Evolutionary conservation across 1,140 invertebrate genomes (phyloP), one percentile per base, ranked within the genome.

Genomic region (Forficula auricularia): DNA sequence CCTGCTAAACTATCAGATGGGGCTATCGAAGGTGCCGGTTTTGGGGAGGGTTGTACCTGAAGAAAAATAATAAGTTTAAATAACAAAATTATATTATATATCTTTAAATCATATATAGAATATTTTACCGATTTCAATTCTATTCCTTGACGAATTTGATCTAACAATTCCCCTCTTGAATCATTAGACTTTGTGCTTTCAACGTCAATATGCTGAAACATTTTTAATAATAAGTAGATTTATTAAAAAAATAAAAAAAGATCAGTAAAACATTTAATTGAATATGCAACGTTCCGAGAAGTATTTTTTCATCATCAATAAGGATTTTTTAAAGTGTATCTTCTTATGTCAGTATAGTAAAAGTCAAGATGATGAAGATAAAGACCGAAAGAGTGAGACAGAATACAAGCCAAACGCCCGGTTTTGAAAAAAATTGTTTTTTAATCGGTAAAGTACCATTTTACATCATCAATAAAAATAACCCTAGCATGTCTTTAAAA

Each of bases 81-180:
- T 16, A 40, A 39, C 13, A 38, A 45, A 36, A 14, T 15, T 4
- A 15, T 36, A 36, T 6, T 6, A 4, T 19, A 36, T 19, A 8
- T 36, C n/a, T n/a, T 32, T 32, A n/a, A 9, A 32, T n/a, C 31
- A n/a, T 6, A 27, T 27, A 27, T 6, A 36, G 9, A 13, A 36
- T 48, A 39, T 59, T 61, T 61, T 55, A 77, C 79, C 14, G 77
- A 70, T 58, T 76, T 79, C 30, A 94, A 60, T 46, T 76, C 71
- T 38, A 79, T 67, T 40, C 86, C 86, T 57, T 75, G 72, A 48
- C 80, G 66, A 50, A 90, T 91, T 55, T 86, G 75, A 53, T 72
- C 72, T 46, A 91, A 60, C 34, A 89, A 62, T 56, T 86, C 75
- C 52, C 70, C 76, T 49, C 82, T 65, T 4, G 70, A 56, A 50